phyloP scores from a whole-genome alignment of 2,797 vertebrate genomes.

The Todus mexicanus region DNA sequence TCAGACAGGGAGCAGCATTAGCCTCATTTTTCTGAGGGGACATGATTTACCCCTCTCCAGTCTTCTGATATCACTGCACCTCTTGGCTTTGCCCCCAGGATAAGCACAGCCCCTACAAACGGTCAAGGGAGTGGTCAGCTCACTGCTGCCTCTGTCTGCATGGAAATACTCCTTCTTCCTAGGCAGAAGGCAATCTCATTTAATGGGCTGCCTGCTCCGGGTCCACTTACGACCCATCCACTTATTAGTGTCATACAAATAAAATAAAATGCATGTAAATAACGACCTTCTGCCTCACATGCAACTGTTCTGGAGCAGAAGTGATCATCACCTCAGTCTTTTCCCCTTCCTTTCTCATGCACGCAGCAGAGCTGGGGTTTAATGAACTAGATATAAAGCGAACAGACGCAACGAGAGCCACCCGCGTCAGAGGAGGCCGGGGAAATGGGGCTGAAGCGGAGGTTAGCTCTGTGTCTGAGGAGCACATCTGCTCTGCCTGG shows the following conservation, averaged over 20 bases:
- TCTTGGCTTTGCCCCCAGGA: background rate
- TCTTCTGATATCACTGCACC: background rate
- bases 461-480: background rate
- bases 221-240: slow-evolving; percentile 23
- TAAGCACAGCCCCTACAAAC: background rate
- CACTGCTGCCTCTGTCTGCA: background rate
- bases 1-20: accelerated
- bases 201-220: background rate
- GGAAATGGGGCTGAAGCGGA: background rate
- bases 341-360: slow-evolving; percentile 7
- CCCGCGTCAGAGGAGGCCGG: background rate
- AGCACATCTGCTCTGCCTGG: background rate
- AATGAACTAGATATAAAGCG: background rate
- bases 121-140: background rate
- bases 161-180: background rate
- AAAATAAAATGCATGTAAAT: slow-evolving; percentile 41
- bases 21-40: background rate
- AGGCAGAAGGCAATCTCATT: slow-evolving; percentile 2
- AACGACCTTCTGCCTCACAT: slow-evolving; percentile 23
- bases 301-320: slow-evolving; percentile 1
- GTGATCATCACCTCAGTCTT: background rate
- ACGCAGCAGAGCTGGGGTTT: background rate
- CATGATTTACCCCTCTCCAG: background rate
- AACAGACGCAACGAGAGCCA: background rate
- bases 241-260: slow-evolving; percentile 50